These are phyloP conservation scores for Chloroclysta siterata DNA, from an alignment of 2,888 invertebrate species.

Conservation along the genomic window DNA sequence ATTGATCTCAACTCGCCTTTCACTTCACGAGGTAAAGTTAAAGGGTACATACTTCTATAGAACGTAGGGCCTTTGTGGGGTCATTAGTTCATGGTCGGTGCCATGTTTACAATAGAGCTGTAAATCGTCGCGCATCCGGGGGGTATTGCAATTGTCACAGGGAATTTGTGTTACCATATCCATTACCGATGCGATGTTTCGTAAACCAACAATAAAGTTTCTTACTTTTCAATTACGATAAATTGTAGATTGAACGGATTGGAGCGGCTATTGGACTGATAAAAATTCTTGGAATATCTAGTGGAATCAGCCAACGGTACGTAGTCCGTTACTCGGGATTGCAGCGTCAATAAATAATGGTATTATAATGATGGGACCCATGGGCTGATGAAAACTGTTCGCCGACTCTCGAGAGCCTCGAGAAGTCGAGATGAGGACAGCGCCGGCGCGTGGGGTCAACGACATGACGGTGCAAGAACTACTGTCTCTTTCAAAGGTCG, in stretches of 20 bases:
- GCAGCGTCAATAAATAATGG: conserved; percentile 52
- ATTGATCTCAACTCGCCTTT: conserved; percentile 73
- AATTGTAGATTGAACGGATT: conserved; percentile 23
- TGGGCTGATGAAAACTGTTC: conserved; percentile 68
- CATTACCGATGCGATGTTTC: conserved; percentile 18
- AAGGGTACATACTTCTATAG: conserved; percentile 60
- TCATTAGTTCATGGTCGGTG: conserved; percentile 59
- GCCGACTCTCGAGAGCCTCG: conserved; percentile 47
- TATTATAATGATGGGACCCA: conserved; percentile 64
- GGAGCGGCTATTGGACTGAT: conserved; percentile 33
- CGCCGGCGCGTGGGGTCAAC: conserved; percentile 63
- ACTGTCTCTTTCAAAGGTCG: conserved; percentile 84
- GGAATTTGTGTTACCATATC: conserved; percentile 18
- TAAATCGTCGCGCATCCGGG: conserved; percentile 27
- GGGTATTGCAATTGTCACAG: conserved; percentile 15
- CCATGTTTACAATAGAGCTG: conserved; percentile 44
- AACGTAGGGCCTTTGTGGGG: conserved; percentile 60
- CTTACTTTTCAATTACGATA: conserved; percentile 24
- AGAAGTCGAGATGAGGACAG: conserved; percentile 45
- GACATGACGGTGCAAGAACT: conserved; percentile 66
- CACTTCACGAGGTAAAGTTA: conserved; percentile 68
- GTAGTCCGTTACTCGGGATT: conserved; percentile 52
- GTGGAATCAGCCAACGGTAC: conserved; percentile 39
- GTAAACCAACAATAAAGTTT: conserved; percentile 4
- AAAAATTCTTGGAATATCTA: conserved; percentile 40